phyloP scores from a whole-genome alignment of 2,888 invertebrate species.

The Ochlodes sylvanus region DNA sequence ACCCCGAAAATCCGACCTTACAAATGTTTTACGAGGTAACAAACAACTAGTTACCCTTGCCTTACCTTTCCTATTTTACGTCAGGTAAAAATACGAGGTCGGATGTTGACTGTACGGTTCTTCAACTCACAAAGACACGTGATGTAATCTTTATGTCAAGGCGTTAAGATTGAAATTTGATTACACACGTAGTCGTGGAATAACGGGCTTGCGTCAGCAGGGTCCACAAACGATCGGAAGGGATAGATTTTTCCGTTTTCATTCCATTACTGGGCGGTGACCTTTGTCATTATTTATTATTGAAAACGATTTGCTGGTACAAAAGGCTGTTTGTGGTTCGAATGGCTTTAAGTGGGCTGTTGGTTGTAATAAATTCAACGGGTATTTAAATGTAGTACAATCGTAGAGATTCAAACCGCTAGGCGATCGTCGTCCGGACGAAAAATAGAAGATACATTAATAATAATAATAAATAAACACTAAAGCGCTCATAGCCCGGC shows the following conservation, averaged over 20 bases:
- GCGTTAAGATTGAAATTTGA: constrained; percentile 26
- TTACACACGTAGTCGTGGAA: constrained; percentile 10
- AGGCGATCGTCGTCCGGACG: too few species aligned
- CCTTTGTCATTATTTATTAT: constrained; percentile 41
- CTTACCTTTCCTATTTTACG: constrained; percentile 34
- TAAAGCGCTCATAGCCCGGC: too few species aligned
- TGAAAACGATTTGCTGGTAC: constrained; percentile 36
- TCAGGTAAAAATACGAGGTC: constrained; percentile 27
- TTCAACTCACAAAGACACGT: constrained; percentile 9
- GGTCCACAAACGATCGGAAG: constrained; percentile 49
- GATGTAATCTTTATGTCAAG: constrained; percentile 25
- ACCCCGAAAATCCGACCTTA: constrained; percentile 20
- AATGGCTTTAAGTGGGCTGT: not conserved
- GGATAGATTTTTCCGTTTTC: constrained; percentile 49
- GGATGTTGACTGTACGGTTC: constrained; percentile 28
- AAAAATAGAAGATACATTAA: too few species aligned
- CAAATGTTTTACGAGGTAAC: constrained; percentile 36
- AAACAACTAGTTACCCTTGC: constrained; percentile 33
- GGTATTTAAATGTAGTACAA: not conserved
- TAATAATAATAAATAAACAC: too few species aligned
- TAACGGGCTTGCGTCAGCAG: constrained; percentile 27
- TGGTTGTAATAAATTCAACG: constrained; percentile 1
- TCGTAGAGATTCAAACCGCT: too few species aligned
- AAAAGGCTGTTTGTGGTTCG: constrained; percentile 10
- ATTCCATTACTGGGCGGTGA: constrained; percentile 41